Percentiles rank a stretch among this genome's conserved stretches.
Evolutionary conservation across 2,888 invertebrate genomes (phyloP).

Genomic region (Agrilus cyanescens): DNA sequence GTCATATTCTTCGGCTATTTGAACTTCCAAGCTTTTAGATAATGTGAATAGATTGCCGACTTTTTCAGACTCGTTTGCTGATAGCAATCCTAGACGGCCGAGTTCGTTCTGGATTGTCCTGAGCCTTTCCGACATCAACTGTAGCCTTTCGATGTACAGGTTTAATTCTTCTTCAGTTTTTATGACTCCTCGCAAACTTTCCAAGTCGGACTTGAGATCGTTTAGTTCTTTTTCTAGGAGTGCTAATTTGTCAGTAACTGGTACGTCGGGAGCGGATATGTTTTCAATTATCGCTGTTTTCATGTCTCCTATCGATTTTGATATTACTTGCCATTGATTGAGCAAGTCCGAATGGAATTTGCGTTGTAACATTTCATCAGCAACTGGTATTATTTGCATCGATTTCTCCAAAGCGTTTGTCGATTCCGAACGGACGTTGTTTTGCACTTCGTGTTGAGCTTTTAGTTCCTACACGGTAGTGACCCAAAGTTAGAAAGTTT

Average conservation of each 20-base stretch:
- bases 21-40: conserved; percentile 58
- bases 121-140: conserved; percentile 63
- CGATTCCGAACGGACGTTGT: conserved; percentile 62
- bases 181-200: conserved; percentile 63
- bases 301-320: conserved; percentile 51
- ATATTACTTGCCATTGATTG: conserved; percentile 60
- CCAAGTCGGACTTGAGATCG: conserved; percentile 58
- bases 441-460: conserved; percentile 76
- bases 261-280: conserved; percentile 60
- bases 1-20: conserved; percentile 67
- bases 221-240: conserved; percentile 65
- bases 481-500: too few relatives aligned
- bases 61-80: conserved; percentile 64
- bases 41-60: conserved; percentile 58
- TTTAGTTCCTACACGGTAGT: conserved; percentile 70
- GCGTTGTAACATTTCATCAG: conserved; percentile 72
- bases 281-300: conserved; percentile 56
- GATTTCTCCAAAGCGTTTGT: conserved; percentile 65
- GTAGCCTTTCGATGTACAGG: conserved; percentile 68
- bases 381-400: conserved; percentile 64
- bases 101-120: conserved; percentile 70
- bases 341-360: conserved; percentile 68
- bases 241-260: conserved; percentile 61
- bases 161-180: conserved; percentile 74
- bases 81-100: conserved; percentile 60